Evolutionary conservation across 2,113 vertebrate species (phyloP).

Genomic region (Pterophyllum scalare): DNA sequence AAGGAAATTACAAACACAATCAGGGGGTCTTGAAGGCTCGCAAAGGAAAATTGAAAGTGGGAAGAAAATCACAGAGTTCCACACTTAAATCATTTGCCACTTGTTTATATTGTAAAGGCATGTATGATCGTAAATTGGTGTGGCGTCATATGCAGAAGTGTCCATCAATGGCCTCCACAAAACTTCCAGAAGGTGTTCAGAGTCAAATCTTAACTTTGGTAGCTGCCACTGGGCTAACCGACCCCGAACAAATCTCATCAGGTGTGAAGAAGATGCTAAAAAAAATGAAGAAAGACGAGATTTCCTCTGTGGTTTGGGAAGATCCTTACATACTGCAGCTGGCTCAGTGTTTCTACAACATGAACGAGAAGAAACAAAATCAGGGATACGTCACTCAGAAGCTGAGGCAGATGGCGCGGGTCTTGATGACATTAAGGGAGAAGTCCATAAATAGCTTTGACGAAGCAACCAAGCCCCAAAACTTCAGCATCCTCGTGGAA

Average conservation of each 20-base stretch:
- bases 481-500: constrained; percentile 46
- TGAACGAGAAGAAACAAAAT: background rate
- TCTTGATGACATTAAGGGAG: constrained; percentile 29
- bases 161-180: background rate
- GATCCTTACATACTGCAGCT: constrained; percentile 48
- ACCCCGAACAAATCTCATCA: constrained; percentile 10
- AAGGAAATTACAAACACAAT: constrained; percentile 60
- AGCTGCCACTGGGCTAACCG: background rate
- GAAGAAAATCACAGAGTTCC: fast-evolving
- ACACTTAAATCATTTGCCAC: background rate
- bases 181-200: background rate
- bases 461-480: constrained; percentile 47
- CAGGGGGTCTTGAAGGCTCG: constrained; percentile 23
- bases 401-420: constrained; percentile 31
- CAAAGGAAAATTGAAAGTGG: constrained; percentile 35
- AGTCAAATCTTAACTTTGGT: constrained; percentile 13
- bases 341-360: constrained; percentile 28
- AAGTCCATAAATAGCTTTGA: constrained; percentile 35
- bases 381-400: background rate
- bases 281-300: constrained; percentile 42
- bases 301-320: constrained; percentile 1
- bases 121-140: background rate
- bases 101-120: constrained; percentile 62
- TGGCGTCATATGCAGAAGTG: constrained; percentile 49
- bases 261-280: constrained; percentile 29